These are phyloP conservation scores for Drosophila neutralis DNA, from an alignment of 2,888 invertebrate species.

Conservation along the genomic window DNA sequence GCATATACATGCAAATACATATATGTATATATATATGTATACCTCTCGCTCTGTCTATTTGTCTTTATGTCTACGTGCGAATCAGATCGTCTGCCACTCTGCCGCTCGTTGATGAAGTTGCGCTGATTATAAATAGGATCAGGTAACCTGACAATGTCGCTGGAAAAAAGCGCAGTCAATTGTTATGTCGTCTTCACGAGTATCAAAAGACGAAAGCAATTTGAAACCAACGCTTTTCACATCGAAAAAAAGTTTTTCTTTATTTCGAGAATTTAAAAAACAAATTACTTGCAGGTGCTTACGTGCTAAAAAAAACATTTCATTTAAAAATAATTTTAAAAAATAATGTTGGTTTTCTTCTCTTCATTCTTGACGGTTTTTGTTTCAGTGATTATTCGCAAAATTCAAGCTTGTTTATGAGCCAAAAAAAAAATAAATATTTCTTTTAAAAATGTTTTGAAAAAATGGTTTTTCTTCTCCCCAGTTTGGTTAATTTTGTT, in stretches of 20 bases:
- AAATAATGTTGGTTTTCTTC: not conserved
- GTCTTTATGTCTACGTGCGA: constrained; percentile 10
- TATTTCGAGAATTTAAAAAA: not conserved
- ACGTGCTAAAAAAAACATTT: not conserved
- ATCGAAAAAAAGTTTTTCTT: not conserved
- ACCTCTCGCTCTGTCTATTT: not conserved
- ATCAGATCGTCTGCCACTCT: constrained; percentile 4
- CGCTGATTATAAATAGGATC: not conserved
- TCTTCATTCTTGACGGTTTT: not conserved
- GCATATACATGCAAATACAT: not conserved
- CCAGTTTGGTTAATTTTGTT: not conserved
- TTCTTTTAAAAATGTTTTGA: not conserved
- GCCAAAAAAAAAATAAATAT: not conserved
- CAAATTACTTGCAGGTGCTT: not conserved
- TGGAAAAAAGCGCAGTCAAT: not conserved
- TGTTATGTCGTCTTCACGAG: not conserved
- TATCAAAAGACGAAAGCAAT: not conserved
- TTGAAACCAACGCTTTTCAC: not conserved
- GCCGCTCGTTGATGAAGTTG: constrained; percentile 3
- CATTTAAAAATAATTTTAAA: not conserved
- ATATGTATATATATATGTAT: not conserved
- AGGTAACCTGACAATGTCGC: not conserved
- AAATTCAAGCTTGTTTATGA: not conserved
- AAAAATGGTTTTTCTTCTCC: not conserved
- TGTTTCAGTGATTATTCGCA: not conserved